phyloP scores from a whole-genome alignment of 2,888 invertebrate genomes.

The Epinotia demarniana region DNA sequence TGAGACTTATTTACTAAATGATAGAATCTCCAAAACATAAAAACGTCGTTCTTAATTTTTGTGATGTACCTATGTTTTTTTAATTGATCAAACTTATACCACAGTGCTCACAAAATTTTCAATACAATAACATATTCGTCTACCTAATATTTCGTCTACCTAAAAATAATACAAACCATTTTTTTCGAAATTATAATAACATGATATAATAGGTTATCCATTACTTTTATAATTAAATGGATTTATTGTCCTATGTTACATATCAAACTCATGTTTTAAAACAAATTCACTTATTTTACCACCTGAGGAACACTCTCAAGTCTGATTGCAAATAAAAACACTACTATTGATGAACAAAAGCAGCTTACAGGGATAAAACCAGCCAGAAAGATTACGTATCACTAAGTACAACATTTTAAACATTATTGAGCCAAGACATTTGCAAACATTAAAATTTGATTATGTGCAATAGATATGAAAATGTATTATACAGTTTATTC shows the following conservation, averaged over 20 bases:
- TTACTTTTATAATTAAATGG: constrained; percentile 46
- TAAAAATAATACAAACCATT: neutral
- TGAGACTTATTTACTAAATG: constrained; percentile 21
- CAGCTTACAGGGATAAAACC: neutral
- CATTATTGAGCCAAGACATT: constrained; percentile 31
- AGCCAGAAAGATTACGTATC: neutral
- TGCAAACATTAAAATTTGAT: constrained; percentile 15
- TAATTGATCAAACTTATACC: neutral
- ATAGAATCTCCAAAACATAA: constrained; percentile 14
- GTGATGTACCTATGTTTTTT: neutral
- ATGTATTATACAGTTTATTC: constrained; percentile 9
- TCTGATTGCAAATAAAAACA: neutral
- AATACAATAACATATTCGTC: neutral
- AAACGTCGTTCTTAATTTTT: constrained; percentile 23
- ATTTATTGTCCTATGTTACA: constrained; percentile 58
- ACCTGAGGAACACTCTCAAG: neutral
- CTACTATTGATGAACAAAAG: neutral
- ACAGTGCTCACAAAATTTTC: neutral
- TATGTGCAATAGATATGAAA: constrained; percentile 24
- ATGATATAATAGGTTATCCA: constrained; percentile 15
- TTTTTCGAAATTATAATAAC: neutral
- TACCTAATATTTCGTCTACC: neutral
- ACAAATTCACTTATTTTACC: neutral
- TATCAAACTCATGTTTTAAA: constrained; percentile 43
- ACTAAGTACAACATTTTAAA: neutral